Conservation (phyloP, 2,113 vertebrate species). For the Malurus elegans region DNA sequence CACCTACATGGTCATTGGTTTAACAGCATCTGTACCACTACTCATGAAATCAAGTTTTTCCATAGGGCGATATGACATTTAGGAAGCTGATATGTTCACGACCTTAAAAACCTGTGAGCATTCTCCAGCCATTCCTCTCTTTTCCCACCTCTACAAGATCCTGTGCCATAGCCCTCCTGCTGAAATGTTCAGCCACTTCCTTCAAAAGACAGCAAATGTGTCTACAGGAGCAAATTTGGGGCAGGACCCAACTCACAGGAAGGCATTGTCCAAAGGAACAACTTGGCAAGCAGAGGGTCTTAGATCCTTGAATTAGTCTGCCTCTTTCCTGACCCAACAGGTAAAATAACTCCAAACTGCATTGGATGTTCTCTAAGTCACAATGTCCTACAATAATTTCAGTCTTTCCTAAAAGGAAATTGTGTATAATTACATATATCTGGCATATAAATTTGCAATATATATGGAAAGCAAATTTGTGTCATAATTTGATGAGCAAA, state of each 20-base stretch:
- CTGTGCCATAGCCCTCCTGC: fast-evolving
- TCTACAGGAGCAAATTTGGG: background rate
- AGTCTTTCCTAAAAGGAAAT: background rate
- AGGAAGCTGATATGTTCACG: background rate
- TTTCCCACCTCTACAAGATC: fast-evolving
- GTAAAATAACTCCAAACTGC: background rate
- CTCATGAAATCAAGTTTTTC: background rate
- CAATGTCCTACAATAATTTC: background rate
- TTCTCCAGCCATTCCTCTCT: background rate
- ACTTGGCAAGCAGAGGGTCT: background rate
- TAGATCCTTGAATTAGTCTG: background rate
- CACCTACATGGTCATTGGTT: background rate
- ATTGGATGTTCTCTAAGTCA: background rate
- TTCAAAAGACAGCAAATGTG: background rate
- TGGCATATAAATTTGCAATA: background rate
- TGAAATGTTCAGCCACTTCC: background rate
- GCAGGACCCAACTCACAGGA: background rate
- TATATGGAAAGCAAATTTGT: background rate
- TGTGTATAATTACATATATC: background rate
- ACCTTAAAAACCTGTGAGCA: background rate
- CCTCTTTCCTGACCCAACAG: background rate
- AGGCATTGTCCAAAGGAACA: background rate
- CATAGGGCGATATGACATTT: background rate
- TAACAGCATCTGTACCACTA: background rate
- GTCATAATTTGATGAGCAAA: background rate